Evolutionary conservation across 1,140 invertebrate genomes (phyloP), one percentile per base, ranked within the genome.

Genomic region (Gryon sp.): DNA sequence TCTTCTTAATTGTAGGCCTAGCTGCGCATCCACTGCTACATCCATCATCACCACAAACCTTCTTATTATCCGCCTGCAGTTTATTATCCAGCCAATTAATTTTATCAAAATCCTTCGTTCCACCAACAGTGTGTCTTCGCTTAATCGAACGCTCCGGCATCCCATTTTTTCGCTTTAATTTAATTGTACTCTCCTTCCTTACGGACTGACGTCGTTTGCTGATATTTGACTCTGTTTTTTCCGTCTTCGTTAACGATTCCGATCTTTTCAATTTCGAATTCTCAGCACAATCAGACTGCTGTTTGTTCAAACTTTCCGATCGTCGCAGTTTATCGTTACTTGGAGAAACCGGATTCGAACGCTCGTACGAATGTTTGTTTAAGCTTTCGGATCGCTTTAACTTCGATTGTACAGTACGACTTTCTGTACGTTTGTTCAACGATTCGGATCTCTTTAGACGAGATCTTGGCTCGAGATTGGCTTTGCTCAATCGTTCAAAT

Each of bases 101-200:
- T 76, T 93, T 93, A 79, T 93, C 93, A 19, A 93, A 94, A 84
- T 97, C 95, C 83, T 96, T 95, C 0, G 94, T 95, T 11, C 96
- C 96, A 20, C 96, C 96, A 0, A 98, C 95, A 0, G 96, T 98
- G 86, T 97, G 96, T n/a, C 96, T 90, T 8, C 96, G 90, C 85
- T 96, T 96, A 70, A 96, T 95, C 26, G 93, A 94, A 32, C 93
- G 87, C 83, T 94, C 93, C 0, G 91, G 92, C 91, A 93, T 93
- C 24, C 92, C 93, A 82, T 93, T 94, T 86, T 94, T 94, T 46
- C 93, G 85, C 84, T 94, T 94, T 36, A 93, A 83, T 82, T 93
- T 93, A 4, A 91, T 91, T 34, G 91, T 80, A 79, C 88, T 84
- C 78, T 90, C 79, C 81, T 90, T 88, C 66, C 86, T 77, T 69